phyloP scores from a whole-genome alignment of 2,797 vertebrate genomes.

The Ctenopoma kingsleyae region DNA sequence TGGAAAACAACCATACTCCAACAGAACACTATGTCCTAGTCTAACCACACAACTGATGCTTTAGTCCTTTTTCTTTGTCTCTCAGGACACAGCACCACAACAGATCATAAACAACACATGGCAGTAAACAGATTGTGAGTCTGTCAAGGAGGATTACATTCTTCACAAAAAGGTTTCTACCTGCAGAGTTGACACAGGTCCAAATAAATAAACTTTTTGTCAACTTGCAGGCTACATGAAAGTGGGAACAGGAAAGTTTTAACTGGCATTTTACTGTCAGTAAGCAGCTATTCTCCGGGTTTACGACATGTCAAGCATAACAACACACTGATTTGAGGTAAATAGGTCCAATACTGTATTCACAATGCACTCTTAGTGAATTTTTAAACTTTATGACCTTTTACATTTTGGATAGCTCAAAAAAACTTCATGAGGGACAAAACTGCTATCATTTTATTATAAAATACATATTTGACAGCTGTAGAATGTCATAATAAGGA shows the following conservation, averaged over 20 bases:
- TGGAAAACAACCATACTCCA: conserved; percentile 21
- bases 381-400: not conserved
- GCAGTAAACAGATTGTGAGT: not conserved
- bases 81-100: conserved; percentile 5
- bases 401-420: not conserved
- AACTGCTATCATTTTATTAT: conserved; percentile 36
- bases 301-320: too few species aligned
- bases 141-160: not conserved
- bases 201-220: not conserved
- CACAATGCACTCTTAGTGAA: too few species aligned
- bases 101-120: not conserved
- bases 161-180: not conserved
- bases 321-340: too few species aligned
- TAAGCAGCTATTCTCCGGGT: too few species aligned
- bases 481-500: not conserved
- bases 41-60: conserved; percentile 16
- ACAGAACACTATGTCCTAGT: conserved; percentile 34
- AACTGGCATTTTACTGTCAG: too few species aligned
- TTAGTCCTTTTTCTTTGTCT: not conserved
- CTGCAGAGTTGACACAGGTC: conserved; percentile 4
- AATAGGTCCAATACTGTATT: too few species aligned
- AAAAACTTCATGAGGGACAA: not conserved
- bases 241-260: not conserved
- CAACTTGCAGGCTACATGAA: not conserved
- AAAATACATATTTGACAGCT: not conserved